A percentile compares a stretch with the other conserved stretches of the same genome.
Evolutionary conservation across 2,888 invertebrate species (phyloP).

Genomic region (Drosophila rubida): DNA sequence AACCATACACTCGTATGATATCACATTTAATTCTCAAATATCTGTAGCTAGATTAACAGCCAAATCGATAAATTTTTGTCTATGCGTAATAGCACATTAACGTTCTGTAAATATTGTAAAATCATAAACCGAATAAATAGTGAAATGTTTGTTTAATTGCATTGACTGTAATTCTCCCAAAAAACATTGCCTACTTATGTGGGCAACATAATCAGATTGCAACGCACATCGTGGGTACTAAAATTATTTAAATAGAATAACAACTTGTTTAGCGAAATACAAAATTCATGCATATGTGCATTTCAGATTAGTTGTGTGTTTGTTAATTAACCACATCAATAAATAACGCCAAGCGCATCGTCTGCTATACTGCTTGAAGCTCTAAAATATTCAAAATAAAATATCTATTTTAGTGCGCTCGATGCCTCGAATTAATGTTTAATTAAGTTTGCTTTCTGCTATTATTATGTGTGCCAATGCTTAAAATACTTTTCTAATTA

Average conservation of each 20-base stretch:
- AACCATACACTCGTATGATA: constrained; percentile 8
- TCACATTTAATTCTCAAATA: constrained; percentile 19
- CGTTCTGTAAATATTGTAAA: no score
- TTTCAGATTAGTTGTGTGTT: no score
- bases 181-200: constrained; percentile 2
- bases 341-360: constrained; percentile 34
- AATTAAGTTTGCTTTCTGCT: constrained; percentile 3
- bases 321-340: constrained; percentile 38
- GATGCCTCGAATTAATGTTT: neutral
- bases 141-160: no score
- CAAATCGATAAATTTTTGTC: neutral
- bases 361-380: no score
- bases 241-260: no score
- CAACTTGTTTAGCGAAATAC: no score
- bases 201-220: neutral
- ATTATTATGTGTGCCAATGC: constrained; percentile 16
- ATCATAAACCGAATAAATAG: no score
- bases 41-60: neutral
- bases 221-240: no score
- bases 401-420: no score
- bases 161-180: no score
- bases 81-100: neutral
- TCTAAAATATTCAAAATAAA: no score
- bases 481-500: constrained; percentile 67
- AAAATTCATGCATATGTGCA: no score